Evolutionary conservation across 2,113 vertebrate genomes (phyloP), one percentile per base, ranked within the genome.

Genomic region (Amblyornis subalaris): DNA sequence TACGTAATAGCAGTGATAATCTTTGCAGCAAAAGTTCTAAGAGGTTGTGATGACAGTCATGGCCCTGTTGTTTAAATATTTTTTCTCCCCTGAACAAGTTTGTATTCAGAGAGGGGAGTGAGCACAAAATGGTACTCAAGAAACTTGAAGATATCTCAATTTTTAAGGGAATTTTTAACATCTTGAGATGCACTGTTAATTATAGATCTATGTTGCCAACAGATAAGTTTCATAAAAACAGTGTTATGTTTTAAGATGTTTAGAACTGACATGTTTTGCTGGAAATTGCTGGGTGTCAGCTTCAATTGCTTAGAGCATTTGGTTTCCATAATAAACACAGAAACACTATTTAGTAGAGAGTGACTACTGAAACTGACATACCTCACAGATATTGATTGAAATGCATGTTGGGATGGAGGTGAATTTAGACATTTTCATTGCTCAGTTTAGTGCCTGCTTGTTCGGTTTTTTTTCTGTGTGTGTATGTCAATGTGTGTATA

Each of bases 401-500:
- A 55, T 25, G 7, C 16, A 64, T 54, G 10, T 33, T 28, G 19
- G 23, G 16, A 54, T 54, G 44, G 44, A 73, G 12, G 20, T 29
- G n/a, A 58, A 62, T 54, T 88, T 76, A 71, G 88, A 70, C 20
- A 53, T 36, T 35, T 14, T 38, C 12, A 9, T 44, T 74, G 20
- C 20, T 74, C 55, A 67, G 15, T 21, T 24, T 21, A 48, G 19
- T 33, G 31, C 10, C 18, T 48, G 14, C 4, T 1, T 40, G 14
- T 35, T 36, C 19, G 10, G 3, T 29, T 4, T 38, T 22, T 26
- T 16, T 10, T 25, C 14, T 22, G 2, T 15, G 8, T 24, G 3
- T 18, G 3, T 24, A 18, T 15, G 11, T 12, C 21, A 50, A 29
- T 0, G 0, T 24, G 2, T 31, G 1, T 19, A 1, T 53, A 0